Evolutionary conservation across 1,140 invertebrate genomes (phyloP).

Genomic region (Pararge aegeria): DNA sequence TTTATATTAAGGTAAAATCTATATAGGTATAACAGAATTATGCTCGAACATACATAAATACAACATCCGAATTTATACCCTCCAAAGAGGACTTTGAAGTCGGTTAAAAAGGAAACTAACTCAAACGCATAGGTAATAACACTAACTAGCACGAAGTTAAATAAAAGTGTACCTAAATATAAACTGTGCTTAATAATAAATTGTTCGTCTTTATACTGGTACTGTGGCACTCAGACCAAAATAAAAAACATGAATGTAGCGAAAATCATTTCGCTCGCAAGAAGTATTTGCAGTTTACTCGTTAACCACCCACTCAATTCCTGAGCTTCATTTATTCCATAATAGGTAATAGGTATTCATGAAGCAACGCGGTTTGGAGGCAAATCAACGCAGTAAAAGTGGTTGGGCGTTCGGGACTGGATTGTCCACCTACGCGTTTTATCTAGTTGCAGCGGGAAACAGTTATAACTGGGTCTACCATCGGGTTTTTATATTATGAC

Average conservation of each 20-base stretch:
- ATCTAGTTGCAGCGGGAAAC: slow-evolving; percentile 9
- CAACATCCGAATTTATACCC: no score
- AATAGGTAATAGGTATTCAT: neutral
- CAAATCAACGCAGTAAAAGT: slow-evolving; percentile 13
- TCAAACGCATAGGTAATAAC: no score
- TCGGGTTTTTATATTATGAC: neutral
- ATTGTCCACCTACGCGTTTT: slow-evolving; percentile 6
- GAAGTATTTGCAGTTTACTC: neutral
- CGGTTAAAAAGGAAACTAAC: no score
- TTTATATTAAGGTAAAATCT: no score
- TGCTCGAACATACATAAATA: no score
- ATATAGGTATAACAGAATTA: no score
- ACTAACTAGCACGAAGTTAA: no score
- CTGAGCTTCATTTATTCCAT: slow-evolving; percentile 4
- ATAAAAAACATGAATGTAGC: neutral
- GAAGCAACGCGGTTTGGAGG: neutral
- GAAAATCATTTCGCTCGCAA: slow-evolving; percentile 1
- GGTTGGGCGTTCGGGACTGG: slow-evolving; percentile 8
- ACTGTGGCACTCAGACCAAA: neutral
- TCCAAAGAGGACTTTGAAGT: no score
- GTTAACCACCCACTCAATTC: slow-evolving; percentile 2
- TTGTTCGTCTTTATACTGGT: no score
- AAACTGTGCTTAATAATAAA: no score
- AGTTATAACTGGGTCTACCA: slow-evolving; percentile 6
- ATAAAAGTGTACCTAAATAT: no score